Evolutionary conservation across 2,888 invertebrate species (phyloP), one percentile per base, ranked within the genome.

Genomic region (Chouioia cunea): DNA sequence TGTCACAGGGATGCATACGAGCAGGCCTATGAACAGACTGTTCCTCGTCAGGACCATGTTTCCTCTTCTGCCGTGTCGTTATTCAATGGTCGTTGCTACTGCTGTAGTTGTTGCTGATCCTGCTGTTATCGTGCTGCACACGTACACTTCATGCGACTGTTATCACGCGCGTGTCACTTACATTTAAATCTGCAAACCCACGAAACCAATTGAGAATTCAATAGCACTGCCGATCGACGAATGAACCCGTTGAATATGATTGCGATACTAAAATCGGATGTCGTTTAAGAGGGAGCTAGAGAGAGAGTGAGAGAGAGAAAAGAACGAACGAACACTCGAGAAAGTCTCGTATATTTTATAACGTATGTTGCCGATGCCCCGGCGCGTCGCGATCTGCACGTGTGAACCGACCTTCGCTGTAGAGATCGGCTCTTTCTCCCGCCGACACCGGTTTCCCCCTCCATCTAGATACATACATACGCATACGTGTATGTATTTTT

Each of bases 121-220:
- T 44, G 60, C 46, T 52, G 53, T 2, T 16, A 53, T n/a, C 56
- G 68, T 27, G 74, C 65, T 70, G 70, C 76, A 78, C 77, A 75
- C 74, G 78, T 75, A 75, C 75, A 70, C 72, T 60, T 73, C 76
- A 78, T 78, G 76, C 71, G 50, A 43, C n/a, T 23, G 14, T 47
- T 14, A 50, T 67, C 77, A 78, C 80, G 76, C 79, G 77, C 79
- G 79, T 76, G 74, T 36, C 82, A 81, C 79, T 82, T 78, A 81
- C 79, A 80, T 81, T 77, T 75, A 80, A n/a, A 82, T 80, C 80
- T 81, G 77, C 52, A 80, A 78, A 80, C 65, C 27, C 47, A 54
- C 57, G 27, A 50, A 27, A 58, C 6, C 6, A 36, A 36, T 36
- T 36, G 12, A 10, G 12, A 36, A 36, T 10, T 12, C 36, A 36